Conservation (phyloP, 1,140 invertebrate species). For the Linepithema humile region DNA sequence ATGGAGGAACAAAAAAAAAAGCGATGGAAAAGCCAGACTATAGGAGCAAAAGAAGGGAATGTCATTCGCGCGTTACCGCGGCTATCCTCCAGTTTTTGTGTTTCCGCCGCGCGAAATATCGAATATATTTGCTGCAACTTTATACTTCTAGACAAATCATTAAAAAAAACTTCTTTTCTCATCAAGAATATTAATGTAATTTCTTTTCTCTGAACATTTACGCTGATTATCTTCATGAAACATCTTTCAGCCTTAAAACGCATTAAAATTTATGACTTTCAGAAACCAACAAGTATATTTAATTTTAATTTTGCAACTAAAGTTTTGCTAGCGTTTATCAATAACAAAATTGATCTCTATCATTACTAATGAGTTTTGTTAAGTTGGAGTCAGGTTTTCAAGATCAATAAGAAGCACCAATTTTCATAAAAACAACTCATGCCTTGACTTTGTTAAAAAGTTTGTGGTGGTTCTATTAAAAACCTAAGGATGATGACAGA, state of each 20-base stretch:
- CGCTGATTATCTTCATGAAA: slow-evolving; percentile 26
- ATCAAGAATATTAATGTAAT: background rate
- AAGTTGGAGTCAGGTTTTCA: background rate
- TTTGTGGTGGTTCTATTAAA: no score
- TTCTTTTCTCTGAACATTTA: slow-evolving; percentile 44
- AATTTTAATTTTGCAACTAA: background rate
- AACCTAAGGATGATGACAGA: no score
- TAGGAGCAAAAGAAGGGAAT: slow-evolving; percentile 28
- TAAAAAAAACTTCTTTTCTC: background rate
- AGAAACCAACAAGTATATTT: background rate
- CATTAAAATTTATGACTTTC: background rate
- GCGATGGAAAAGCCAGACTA: slow-evolving; percentile 57
- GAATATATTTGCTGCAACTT: background rate
- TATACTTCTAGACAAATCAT: background rate
- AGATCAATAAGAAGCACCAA: no score
- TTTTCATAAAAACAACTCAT: no score
- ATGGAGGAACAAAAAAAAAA: slow-evolving; percentile 61
- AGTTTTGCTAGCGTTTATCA: background rate
- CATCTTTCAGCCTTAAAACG: no score
- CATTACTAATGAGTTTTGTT: background rate
- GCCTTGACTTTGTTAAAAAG: no score
- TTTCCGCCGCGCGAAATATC: background rate
- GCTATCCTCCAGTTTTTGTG: background rate
- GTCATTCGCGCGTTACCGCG: background rate
- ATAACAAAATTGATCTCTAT: background rate